These are phyloP conservation scores for Lamproptera curius DNA, from an alignment of 2,888 invertebrate genomes.

Conservation along the genomic window DNA sequence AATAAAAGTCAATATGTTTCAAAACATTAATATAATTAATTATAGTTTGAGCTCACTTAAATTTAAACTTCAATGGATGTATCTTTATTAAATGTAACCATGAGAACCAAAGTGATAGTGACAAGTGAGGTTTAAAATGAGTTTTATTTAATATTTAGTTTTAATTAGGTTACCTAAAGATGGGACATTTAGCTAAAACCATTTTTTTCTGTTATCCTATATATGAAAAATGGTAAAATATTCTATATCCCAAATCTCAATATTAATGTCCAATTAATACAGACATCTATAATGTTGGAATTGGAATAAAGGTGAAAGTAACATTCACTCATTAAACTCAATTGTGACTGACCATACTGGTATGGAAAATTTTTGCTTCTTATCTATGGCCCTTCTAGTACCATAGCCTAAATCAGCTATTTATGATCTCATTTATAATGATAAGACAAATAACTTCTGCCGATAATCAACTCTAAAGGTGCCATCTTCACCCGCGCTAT, in stretches of 20 bases:
- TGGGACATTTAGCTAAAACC: no score
- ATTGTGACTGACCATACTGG: conserved; percentile 23
- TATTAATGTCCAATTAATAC: no score
- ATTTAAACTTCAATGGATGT: conserved; percentile 33
- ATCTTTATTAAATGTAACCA: conserved; percentile 28
- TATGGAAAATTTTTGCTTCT: conserved; percentile 17
- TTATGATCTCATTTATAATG: conserved; percentile 3
- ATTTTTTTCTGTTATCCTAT: no score
- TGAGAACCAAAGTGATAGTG: conserved; percentile 16
- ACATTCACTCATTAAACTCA: conserved; percentile 56
- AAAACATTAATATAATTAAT: background rate
- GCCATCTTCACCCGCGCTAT: background rate
- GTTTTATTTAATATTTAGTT: background rate
- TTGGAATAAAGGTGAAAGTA: conserved; percentile 57
- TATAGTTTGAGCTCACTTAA: conserved; percentile 34
- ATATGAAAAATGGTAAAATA: no score
- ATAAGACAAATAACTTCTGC: conserved; percentile 4
- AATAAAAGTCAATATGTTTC: no score
- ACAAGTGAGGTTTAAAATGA: conserved; percentile 9
- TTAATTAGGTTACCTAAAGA: no score
- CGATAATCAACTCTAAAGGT: background rate
- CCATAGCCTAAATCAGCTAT: background rate
- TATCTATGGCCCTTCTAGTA: conserved; percentile 8
- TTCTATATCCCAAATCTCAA: no score
- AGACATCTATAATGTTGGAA: conserved; percentile 11